Percentiles rank a stretch among this genome's conserved stretches.
Conservation (phyloP, 2,888 invertebrate genomes). For the Drosophila limbata region DNA sequence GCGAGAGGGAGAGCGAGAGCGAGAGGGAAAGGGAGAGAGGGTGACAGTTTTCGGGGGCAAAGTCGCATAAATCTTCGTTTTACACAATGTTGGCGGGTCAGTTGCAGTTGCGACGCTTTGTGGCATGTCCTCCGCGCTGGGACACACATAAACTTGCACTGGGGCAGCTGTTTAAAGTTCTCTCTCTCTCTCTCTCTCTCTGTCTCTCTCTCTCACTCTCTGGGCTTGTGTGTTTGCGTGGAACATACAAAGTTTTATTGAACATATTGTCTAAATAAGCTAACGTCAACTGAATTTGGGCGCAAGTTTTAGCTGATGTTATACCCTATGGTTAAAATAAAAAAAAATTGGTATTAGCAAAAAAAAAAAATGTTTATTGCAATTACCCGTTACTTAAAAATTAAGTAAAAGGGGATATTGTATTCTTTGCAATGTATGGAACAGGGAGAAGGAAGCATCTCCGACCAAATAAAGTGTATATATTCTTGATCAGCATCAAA, state of each 20-base stretch:
- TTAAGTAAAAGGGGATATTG: too few species aligned
- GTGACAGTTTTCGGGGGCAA: conserved; percentile 73
- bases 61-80: conserved; percentile 82
- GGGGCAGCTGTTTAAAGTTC: conserved; percentile 45
- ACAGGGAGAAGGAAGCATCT: too few species aligned
- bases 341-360: background rate
- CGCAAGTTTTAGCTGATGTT: conserved; percentile 36
- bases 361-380: too few species aligned
- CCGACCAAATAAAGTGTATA: too few species aligned
- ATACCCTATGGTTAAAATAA: background rate
- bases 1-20: conserved; percentile 9
- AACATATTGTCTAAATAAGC: conserved; percentile 78
- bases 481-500: too few species aligned
- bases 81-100: conserved; percentile 85
- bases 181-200: background rate
- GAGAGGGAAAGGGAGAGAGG: conserved; percentile 30
- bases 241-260: conserved; percentile 69
- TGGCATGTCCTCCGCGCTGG: conserved; percentile 34
- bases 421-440: too few species aligned
- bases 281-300: conserved; percentile 40
- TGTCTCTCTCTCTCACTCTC: too few species aligned
- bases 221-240: conserved; percentile 2
- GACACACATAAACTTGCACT: conserved; percentile 38
- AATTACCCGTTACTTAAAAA: too few species aligned
- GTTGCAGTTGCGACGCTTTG: conserved; percentile 46